Evolutionary conservation across 2,797 vertebrate genomes (phyloP), one percentile per base, ranked within the genome.

Genomic region (Tachyglossus aculeatus): DNA sequence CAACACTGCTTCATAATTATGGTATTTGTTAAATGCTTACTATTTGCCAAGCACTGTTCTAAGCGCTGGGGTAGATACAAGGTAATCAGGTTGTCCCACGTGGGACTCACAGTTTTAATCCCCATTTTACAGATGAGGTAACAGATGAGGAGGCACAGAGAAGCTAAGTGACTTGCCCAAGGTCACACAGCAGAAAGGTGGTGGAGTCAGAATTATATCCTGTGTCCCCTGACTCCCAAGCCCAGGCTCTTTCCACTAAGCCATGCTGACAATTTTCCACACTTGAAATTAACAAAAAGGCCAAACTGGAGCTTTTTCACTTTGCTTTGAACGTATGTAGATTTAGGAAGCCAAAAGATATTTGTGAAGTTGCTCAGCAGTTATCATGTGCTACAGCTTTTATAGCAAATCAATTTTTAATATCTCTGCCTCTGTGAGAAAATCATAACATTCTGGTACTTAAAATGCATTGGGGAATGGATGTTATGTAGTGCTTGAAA

Each of bases 401-500:
- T 58, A 48, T 2, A n/a, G 43, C 54, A 79, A 65, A 45, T 59
- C 58, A 66, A 69, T 27, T 37, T 65, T 58, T 59, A 43, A 69
- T 29, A 19, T 22, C 43, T 63, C 78, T 59, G 6, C 38, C 59
- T 11, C 22, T 56, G 36, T 52, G 16, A 48, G 64, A 75, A 76
- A 55, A 7, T 9, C 24, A 24, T 75, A 16, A 16, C 33, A 61
- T 78, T 80, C 44, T 74, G 3, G 31, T 78, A 56, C 81, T 82
- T 74, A 34, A 74, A 78, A 77, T 59, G 65, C 36, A 72, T 10
- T 59, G 61, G 3, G 16, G 16, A 41, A 4, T 25, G 76, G 67
- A 80, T 71, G 21, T 25, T 82, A 66, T 33, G 3, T 56, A 60
- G 29, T 67, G 14, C 57, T 41, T 25, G 38, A 74, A 83, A 73